Base-by-base conservation (phyloP, 1,140 invertebrate species). In the Cotesia glomerata region DNA sequence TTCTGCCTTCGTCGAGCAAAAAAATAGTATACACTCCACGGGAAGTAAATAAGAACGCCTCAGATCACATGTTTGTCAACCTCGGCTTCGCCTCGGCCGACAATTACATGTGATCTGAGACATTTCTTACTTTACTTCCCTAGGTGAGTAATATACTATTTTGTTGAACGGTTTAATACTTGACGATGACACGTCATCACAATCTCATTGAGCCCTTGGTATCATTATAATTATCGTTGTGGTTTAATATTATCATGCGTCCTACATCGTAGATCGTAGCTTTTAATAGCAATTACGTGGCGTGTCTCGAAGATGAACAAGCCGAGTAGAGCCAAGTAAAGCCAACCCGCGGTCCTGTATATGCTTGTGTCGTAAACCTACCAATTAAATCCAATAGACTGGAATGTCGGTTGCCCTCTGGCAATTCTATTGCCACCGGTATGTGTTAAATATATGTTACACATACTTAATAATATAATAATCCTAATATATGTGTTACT, bases 261-360 rank as follows among this genome's bases (percentile, higher is more conserved):
- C 64, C 64, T 72, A 72, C 71, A 72, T 72, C 5, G 54, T 72
- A 26, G 70, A 72, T 72, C 5, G 54, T 72, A 26, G 70, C 63
- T 72, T 65, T 72, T 72, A 72, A 72, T 72, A 72, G 70, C 62
- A 72, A 72, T 72, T 72, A 72, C 63, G 70, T 58, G 63, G 70
- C 39, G 70, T 72, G 62, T 72, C 64, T 64, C 54, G 62, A 72
- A 66, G 70, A 72, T 72, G 70, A 72, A 72, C 64, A 61, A 18
- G 36, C 39, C 26, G 26, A 26, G 26, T 26, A 26, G 26, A 26
- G 26, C 26, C 26, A 26, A 26, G 26, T 26, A 26, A 26, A 26
- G 26, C 26, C 26, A 26, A 26, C 26, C 26, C 69, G 34, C 54
- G 54, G 35, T 65, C 64, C 71, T 61, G 54, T 58, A 26, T 72